Evolutionary conservation across 2,888 invertebrate genomes (phyloP).

Genomic region (Zhuqinia jingwanae): DNA sequence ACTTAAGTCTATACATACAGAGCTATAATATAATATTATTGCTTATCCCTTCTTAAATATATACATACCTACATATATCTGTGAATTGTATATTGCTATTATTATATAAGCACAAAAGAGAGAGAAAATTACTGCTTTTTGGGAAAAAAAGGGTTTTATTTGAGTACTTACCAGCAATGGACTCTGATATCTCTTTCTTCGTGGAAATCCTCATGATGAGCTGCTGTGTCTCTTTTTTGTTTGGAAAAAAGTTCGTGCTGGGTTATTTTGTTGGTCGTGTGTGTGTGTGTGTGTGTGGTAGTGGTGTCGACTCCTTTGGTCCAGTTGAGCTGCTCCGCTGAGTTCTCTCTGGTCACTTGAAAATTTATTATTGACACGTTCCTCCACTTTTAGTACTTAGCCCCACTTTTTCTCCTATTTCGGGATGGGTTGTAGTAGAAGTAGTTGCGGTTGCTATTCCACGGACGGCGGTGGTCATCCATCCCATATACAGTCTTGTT

Average conservation of each 20-base stretch:
- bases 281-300: not conserved
- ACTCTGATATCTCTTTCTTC: constrained; percentile 59
- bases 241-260: constrained; percentile 24
- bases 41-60: not conserved
- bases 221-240: constrained; percentile 34
- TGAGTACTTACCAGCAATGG: constrained; percentile 56
- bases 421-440: not conserved
- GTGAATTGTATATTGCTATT: constrained; percentile 28
- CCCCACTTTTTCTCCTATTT: not conserved
- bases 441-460: not conserved
- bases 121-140: constrained; percentile 48
- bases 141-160: constrained; percentile 38
- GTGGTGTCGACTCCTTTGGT: constrained; percentile 35
- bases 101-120: constrained; percentile 22
- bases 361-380: constrained; percentile 70
- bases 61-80: not conserved
- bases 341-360: constrained; percentile 11
- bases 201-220: constrained; percentile 34
- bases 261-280: constrained; percentile 17
- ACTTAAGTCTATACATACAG: too few relatives aligned
- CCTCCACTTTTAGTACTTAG: constrained; percentile 4
- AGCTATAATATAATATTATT: constrained; percentile 8
- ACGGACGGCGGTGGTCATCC: not conserved
- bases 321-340: constrained; percentile 12
- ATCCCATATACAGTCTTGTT: not conserved